Evolutionary conservation across 2,888 invertebrate species (phyloP).

Genomic region (Dasysyrphus tricinctus): DNA sequence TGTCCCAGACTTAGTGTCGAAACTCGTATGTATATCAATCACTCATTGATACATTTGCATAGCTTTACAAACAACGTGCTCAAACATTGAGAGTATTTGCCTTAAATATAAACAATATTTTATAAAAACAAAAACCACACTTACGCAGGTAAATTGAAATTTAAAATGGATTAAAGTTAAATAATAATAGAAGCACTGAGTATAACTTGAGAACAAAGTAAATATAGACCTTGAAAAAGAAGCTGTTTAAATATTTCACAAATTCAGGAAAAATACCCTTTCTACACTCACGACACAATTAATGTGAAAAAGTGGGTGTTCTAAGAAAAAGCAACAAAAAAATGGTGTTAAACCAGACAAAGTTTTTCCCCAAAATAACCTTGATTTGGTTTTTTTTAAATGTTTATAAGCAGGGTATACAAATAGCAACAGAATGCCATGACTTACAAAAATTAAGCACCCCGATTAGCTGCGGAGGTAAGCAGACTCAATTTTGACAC

Average conservation of each 20-base stretch:
- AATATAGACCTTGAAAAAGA: slow-evolving; percentile 9
- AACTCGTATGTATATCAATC: neutral
- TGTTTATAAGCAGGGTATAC: neutral
- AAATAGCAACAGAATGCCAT: neutral
- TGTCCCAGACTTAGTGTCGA: slow-evolving; percentile 3
- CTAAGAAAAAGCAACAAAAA: neutral
- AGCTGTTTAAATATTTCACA: slow-evolving; percentile 21
- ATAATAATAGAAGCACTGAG: neutral
- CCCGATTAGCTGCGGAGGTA: too few species aligned
- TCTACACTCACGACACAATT: neutral
- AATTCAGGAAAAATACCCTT: neutral
- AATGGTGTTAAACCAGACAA: neutral
- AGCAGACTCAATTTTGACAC: too few species aligned
- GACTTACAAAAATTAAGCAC: neutral
- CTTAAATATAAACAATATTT: neutral
- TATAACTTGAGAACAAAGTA: neutral
- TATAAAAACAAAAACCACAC: neutral
- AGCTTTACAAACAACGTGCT: neutral
- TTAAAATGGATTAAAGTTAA: neutral
- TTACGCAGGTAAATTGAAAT: neutral
- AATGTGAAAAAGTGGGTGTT: neutral
- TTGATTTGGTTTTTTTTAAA: neutral
- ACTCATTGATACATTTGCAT: neutral
- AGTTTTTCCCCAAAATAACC: neutral
- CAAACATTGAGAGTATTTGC: neutral